Evolutionary conservation across 2,113 vertebrate genomes (phyloP), one percentile per base, ranked within the genome.

Genomic region (Arizona elegans): DNA sequence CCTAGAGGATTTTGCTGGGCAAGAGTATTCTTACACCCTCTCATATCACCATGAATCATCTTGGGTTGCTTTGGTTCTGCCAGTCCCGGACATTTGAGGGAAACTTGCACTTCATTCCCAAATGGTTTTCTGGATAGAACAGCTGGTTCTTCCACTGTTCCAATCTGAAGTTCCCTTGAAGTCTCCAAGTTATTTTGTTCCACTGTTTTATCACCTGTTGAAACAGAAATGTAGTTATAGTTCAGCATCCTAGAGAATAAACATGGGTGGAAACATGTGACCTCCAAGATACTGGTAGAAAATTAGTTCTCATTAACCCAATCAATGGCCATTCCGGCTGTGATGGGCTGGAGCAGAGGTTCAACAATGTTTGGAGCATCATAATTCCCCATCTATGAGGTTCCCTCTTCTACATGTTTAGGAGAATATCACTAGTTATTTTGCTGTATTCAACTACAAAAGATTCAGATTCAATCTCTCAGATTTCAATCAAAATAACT

Each of bases 1-100:
- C 75, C 92, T 52, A 65, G 9, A 87, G 56, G 17, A 50, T 24
- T 93, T 58, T 93, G 92, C 89, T 90, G 89, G 56, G n/a, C 17
- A 65, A 70, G 33, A 55, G 23, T 91, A n/a, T 89, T 89, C 47
- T 86, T 91, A 53, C 47, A 86, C 47, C 55, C 90, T 8, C 59
- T 89, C 65, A 50, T 87, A 29, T 53, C 54, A 29, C 90, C 38
- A 5, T 15, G 47, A 38, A 85, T n/a, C 55, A 52, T 59, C 47
- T 90, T 52, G 47, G 92, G 8, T 43, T 87, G 92, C 23, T 85
- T 91, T 59, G 81, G 86, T 8, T 54, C 93, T 53, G 62, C 90
- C 19, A 58, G 15, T 50, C 65, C 90, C 9, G 86, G 65, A 23
- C 43, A 29, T 17, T 85, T 52, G 58, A 88, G 47, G 47, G 70